Evolutionary conservation across 2,113 vertebrate genomes (phyloP), one percentile per base, ranked within the genome.

Genomic region (Siphamia tubifer): DNA sequence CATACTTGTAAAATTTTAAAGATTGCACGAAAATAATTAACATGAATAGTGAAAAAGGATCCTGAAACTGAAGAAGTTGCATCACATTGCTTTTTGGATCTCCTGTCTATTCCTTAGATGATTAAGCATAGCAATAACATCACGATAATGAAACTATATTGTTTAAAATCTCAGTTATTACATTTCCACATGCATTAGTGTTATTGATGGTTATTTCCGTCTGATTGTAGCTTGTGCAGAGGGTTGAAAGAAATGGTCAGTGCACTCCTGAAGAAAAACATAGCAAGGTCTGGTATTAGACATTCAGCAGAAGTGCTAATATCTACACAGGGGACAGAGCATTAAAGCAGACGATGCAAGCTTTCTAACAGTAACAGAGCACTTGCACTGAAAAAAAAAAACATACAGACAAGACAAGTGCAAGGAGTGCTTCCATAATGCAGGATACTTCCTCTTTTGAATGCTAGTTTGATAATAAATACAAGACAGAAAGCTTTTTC

Each of bases 291-390:
- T 68, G 45, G 58, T 75, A 74, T 74, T 45, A 69, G 71, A 70
- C 69, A 48, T 51, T 64, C 62, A 38, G 76, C 67, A 76, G 54
- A 75, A 32, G 69, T 53, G 58, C 63, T 62, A 66, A 65, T 62
- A 49, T 48, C 43, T 63, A 51, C 64, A 65, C 11, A 8, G 44
- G 47, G 54, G 62, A 27, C 35, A 32, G 34, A 64, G 53, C 62
- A 66, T 78, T 19, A 63, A 57, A 77, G 65, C 19, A 38, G 57
- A 39, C 19, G 68, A 80, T 52, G 56, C n/a, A 11, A 53, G 40
- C 21, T 54, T 56, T 74, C 42, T 19, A 25, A 20, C 34, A 15
- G 55, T n/a, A 49, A 15, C 24, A 77, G 60, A 48, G 53, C 45
- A 31, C 58, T 35, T 25, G 5, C 74, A n/a, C 58, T 79, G 61